Evolutionary conservation across 2,797 vertebrate genomes (phyloP).

Genomic region (Karalla daura): DNA sequence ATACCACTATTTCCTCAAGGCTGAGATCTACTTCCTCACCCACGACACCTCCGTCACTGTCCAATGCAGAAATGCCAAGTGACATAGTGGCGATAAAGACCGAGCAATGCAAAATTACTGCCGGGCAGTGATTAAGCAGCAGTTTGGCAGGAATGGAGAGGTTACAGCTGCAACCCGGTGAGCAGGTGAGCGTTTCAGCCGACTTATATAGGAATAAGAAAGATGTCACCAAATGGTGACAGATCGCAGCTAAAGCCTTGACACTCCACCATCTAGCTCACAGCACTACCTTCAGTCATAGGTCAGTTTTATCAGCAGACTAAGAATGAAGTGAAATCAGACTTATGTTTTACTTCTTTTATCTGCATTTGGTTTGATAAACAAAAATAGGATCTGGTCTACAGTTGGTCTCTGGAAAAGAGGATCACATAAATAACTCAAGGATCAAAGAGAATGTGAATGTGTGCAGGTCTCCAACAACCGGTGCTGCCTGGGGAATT

Average conservation of each 20-base stretch:
- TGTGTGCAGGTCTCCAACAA: background rate
- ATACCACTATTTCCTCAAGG: background rate
- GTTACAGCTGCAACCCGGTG: slow-evolving; percentile 3
- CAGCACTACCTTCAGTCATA: background rate
- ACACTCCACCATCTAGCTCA: background rate
- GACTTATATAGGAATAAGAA: background rate
- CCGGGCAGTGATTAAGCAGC: slow-evolving; percentile 10
- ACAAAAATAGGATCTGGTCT: background rate
- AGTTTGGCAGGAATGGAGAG: background rate
- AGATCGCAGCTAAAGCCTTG: background rate
- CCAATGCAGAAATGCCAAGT: slow-evolving; percentile 10
- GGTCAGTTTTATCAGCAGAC: too few relatives aligned
- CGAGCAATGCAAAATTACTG: slow-evolving; percentile 20
- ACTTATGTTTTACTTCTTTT: too few relatives aligned
- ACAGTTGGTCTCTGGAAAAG: background rate
- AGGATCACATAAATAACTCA: background rate
- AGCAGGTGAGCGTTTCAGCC: background rate
- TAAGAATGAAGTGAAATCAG: too few relatives aligned
- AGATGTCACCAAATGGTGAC: background rate
- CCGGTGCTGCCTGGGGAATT: background rate
- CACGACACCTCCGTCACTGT: slow-evolving; percentile 3
- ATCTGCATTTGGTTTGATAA: too few relatives aligned
- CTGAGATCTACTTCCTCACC: too few relatives aligned
- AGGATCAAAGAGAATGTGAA: background rate
- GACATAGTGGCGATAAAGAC: slow-evolving; percentile 17